These are phyloP conservation scores for Netelia fuscicornis DNA, from an alignment of 2,888 invertebrate genomes.

Conservation along the genomic window DNA sequence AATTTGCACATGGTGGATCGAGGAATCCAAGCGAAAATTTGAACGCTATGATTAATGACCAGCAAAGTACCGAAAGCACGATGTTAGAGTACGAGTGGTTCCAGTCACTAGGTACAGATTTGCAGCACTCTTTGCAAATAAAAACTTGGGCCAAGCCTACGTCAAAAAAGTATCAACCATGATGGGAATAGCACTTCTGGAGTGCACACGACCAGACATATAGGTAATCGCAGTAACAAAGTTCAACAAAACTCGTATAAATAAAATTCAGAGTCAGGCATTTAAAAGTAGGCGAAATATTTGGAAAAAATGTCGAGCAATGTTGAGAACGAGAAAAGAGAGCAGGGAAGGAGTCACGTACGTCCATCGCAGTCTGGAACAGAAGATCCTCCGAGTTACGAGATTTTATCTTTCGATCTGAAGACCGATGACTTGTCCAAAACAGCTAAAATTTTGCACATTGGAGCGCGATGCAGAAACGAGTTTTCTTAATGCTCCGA, in stretches of 20 bases:
- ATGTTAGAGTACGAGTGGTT: constrained; percentile 34
- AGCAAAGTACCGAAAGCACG: constrained; percentile 43
- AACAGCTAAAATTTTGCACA: constrained; percentile 59
- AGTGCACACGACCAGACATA: constrained; percentile 9
- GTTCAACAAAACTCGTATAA: no score
- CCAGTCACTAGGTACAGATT: constrained; percentile 21
- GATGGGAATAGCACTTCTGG: constrained; percentile 26
- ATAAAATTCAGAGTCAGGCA: constrained; percentile 7
- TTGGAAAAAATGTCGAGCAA: constrained; percentile 25
- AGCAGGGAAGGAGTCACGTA: constrained; percentile 29
- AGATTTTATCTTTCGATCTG: constrained; percentile 59
- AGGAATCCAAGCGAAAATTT: constrained; percentile 46
- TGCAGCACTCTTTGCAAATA: constrained; percentile 7
- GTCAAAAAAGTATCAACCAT: constrained; percentile 1
- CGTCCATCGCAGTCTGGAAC: background rate
- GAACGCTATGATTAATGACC: constrained; percentile 29
- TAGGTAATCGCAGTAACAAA: no score
- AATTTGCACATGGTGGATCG: constrained; percentile 47
- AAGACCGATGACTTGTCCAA: constrained; percentile 56
- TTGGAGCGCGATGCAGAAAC: constrained; percentile 50
- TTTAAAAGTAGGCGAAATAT: constrained; percentile 40
- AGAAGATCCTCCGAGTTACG: constrained; percentile 11
- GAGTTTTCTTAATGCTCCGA: constrained; percentile 51
- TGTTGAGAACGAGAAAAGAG: constrained; percentile 55
- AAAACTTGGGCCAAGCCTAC: constrained; percentile 33